A percentile compares a stretch with the other conserved stretches of the same genome.
Conservation (phyloP, 1,140 invertebrate species). For the Neomicropteryx cornuta region DNA sequence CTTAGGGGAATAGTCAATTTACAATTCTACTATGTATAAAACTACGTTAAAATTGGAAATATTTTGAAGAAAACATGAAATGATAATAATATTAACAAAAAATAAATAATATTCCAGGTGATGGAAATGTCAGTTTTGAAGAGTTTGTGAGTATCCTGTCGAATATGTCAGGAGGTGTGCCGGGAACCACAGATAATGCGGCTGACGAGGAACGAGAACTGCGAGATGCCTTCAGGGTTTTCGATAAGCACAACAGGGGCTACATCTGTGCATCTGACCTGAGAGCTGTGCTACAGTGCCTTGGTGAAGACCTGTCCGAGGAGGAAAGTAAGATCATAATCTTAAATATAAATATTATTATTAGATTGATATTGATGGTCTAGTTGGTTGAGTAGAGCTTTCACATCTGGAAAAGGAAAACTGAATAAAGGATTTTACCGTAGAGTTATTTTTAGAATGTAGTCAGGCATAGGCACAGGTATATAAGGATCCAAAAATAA, state of each 20-base stretch:
- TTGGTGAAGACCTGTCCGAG: constrained; percentile 75
- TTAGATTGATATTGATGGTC: too few species aligned
- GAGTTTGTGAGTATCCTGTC: constrained; percentile 88
- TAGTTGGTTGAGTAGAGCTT: too few species aligned
- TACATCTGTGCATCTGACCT: constrained; percentile 79
- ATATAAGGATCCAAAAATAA: too few species aligned
- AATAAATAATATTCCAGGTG: constrained; percentile 43
- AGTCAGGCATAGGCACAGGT: too few species aligned
- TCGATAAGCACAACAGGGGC: constrained; percentile 78
- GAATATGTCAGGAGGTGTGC: constrained; percentile 59
- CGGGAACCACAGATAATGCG: constrained; percentile 42
- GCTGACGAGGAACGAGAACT: constrained; percentile 77
- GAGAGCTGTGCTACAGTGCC: constrained; percentile 70
- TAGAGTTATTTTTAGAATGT: too few species aligned
- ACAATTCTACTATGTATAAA: too few species aligned
- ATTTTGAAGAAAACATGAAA: too few species aligned
- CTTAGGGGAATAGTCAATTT: too few species aligned
- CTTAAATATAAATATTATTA: too few species aligned
- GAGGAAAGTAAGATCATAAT: constrained; percentile 81
- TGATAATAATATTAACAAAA: constrained; percentile 2
- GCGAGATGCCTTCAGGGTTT: constrained; percentile 77
- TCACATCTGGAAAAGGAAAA: too few species aligned
- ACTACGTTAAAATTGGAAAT: too few species aligned
- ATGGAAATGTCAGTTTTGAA: constrained; percentile 85
- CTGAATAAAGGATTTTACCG: too few species aligned